Percentiles rank a stretch among this genome's conserved stretches.
Conservation (phyloP, 2,113 vertebrate genomes). For the Sterrhoptilus dennistouni region DNA sequence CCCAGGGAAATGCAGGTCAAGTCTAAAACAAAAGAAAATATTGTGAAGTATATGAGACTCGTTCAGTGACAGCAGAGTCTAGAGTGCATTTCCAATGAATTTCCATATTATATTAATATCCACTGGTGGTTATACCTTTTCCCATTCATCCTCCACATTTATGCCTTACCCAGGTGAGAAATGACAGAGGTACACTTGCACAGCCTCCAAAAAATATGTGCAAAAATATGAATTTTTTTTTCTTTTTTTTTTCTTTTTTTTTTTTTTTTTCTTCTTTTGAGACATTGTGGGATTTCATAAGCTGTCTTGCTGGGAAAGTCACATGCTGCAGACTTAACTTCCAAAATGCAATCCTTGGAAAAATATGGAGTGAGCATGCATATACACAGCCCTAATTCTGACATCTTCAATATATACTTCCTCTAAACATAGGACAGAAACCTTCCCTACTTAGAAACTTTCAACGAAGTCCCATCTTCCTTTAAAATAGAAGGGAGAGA, state of each 20-base stretch:
- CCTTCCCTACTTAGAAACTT: background rate
- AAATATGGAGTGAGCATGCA: background rate
- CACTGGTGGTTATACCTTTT: background rate
- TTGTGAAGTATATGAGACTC: background rate
- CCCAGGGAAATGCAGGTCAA: background rate
- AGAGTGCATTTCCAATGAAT: background rate
- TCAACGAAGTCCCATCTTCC: background rate
- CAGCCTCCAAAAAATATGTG: background rate
- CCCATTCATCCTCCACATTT: background rate
- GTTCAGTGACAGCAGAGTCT: background rate
- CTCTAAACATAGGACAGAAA: background rate
- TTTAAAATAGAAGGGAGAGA: background rate
- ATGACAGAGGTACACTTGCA: background rate
- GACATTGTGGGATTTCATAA: background rate
- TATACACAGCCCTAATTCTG: rapidly evolving
- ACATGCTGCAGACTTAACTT: background rate
- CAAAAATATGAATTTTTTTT: background rate
- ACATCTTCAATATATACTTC: background rate
- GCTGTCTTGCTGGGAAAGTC: background rate
- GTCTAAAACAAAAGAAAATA: background rate
- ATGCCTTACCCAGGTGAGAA: background rate
- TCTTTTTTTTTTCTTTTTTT: background rate
- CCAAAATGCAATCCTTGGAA: background rate
- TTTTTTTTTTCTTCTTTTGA: background rate
- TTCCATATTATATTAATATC: background rate